phyloP scores from a whole-genome alignment of 2,797 vertebrate genomes.

The Arrhamphus sclerolepis region DNA sequence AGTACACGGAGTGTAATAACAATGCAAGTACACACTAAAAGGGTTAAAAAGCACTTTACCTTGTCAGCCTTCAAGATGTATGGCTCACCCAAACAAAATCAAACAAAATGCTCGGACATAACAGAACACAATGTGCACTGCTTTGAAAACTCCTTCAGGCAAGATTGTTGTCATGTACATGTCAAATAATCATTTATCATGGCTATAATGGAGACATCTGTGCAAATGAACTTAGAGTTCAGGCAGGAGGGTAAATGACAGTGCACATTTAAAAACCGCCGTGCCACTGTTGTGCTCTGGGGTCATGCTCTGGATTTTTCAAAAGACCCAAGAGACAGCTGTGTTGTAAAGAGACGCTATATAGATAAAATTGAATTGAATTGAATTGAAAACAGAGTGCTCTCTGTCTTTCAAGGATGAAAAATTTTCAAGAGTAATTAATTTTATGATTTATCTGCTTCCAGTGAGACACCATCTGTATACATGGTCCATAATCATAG shows the following conservation, averaged over 20 bases:
- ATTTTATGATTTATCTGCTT: slow-evolving; percentile 36
- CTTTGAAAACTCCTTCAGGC: slow-evolving; percentile 4
- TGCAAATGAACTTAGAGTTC: slow-evolving; percentile 1
- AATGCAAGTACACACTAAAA: neutral
- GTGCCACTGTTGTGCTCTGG: too few species aligned
- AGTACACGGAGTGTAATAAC: neutral
- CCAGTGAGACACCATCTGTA: slow-evolving; percentile 35
- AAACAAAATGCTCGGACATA: neutral
- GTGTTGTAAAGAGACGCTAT: too few species aligned
- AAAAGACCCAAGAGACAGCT: too few species aligned
- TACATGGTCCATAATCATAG: slow-evolving; percentile 20
- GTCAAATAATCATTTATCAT: neutral
- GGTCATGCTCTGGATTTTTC: too few species aligned
- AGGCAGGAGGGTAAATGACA: slow-evolving; percentile 26
- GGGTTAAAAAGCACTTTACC: neutral
- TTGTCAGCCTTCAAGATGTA: neutral
- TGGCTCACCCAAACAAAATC: neutral
- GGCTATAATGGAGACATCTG: slow-evolving; percentile 5
- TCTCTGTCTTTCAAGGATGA: slow-evolving; percentile 38
- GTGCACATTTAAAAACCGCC: slow-evolving; percentile 11
- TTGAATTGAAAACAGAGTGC: too few species aligned
- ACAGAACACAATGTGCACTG: neutral
- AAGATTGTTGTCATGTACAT: neutral
- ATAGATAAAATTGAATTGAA: too few species aligned
- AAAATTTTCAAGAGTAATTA: slow-evolving; percentile 27